Base-by-base conservation (phyloP, 1,140 invertebrate genomes). In the Trichonephila clavata region DNA sequence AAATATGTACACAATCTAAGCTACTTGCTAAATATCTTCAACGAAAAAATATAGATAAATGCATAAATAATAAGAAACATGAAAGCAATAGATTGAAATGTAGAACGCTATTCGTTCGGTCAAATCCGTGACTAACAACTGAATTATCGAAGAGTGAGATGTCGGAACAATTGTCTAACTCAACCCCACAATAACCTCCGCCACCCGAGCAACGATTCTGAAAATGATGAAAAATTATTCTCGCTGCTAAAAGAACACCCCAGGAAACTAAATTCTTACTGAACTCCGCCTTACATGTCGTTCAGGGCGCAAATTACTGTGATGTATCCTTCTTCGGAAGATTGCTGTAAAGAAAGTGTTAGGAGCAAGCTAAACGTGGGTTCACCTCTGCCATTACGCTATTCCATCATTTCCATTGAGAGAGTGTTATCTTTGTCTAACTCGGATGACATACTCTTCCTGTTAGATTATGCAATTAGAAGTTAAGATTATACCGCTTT, bases 181-280 rank as follows among this genome's bases (percentile, higher is more conserved):
- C 24, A 77, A 77, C 71, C 71, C 71, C 27, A 20, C 71, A 39
- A 77, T 77, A 77, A 77, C 71, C 71, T 77, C 71, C 71, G 32
- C 71, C 71, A 32, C 71, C 71, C 71, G 27, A 77, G 27, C 14
- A 77, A 77, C 27, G 71, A 77, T 77, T 77, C 27, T 77, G 27
- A 77, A 77, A 77, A 77, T 77, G 71, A 77, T 77, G 71, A 77
- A 77, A 77, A 77, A 77, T 77, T 77, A 77, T 77, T 77, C 71
- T 77, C 6, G 71, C 71, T 77, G 71, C 16, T 77, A 77, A 77
- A 27, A 77, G 27, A 39, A 77, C 24, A 32, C 24, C 71, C 71
- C 71, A 20, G 71, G 71, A 77, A 77, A 77, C 71, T 77, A 77
- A 77, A 77, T 77, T 77, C 71, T 77, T 77, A 32, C 71, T 2